Conservation (phyloP, 2,113 vertebrate species). For the Stegastes partitus region DNA sequence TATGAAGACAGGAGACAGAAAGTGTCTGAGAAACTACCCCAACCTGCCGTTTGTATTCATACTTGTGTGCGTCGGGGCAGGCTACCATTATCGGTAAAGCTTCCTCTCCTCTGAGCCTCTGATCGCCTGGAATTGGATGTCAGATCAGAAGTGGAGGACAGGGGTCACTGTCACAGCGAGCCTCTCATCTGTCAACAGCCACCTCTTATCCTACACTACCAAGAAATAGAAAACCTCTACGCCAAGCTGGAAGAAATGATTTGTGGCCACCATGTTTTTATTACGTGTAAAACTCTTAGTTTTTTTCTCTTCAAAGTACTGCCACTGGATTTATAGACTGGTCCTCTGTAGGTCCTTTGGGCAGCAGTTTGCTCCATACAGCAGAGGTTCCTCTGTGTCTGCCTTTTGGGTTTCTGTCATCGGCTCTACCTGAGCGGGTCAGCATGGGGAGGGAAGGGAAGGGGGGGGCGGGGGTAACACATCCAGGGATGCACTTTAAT, state of each 20-base stretch:
- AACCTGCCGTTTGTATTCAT: conserved; percentile 54
- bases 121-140: conserved; percentile 41
- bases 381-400: conserved; percentile 61
- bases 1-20: conserved; percentile 34
- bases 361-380: conserved; percentile 56
- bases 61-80: conserved; percentile 32
- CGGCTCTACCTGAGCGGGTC: conserved; percentile 57
- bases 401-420: conserved; percentile 58
- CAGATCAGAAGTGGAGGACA: conserved; percentile 39
- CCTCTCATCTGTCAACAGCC: conserved; percentile 46
- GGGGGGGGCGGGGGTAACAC: conserved; percentile 49
- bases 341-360: conserved; percentile 67
- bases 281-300: conserved; percentile 58
- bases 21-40: conserved; percentile 41
- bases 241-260: conserved; percentile 73
- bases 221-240: conserved; percentile 65
- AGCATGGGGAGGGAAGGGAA: conserved; percentile 41
- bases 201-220: conserved; percentile 54
- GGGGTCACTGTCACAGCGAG: conserved; percentile 54
- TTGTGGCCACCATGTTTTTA: conserved; percentile 74
- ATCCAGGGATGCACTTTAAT: conserved; percentile 85
- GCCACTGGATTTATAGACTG: conserved; percentile 81
- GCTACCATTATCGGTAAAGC: conserved; percentile 49
- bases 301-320: conserved; percentile 77
- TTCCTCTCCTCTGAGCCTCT: conserved; percentile 39